Evolutionary conservation across 2,797 vertebrate genomes (phyloP), one percentile per base, ranked within the genome.

Genomic region (Schizopygopsis malacanthus): DNA sequence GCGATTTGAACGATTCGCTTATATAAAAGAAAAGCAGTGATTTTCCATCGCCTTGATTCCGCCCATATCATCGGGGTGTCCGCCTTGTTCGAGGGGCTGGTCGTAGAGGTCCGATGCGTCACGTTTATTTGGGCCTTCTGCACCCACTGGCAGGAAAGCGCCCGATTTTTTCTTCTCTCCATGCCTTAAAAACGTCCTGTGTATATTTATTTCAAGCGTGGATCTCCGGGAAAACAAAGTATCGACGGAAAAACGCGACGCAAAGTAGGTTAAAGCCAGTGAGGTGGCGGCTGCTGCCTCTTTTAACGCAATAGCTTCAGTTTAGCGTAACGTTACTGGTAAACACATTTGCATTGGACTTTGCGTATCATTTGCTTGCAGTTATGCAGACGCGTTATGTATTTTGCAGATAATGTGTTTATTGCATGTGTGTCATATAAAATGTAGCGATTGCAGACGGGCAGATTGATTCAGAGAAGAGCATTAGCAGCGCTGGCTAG

Each of bases 121-220:
- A 90, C 88, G 78, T 85, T 90, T 85, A 82, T 87, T 87, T 83
- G 89, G 89, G 89, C 89, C 89, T 89, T 84, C 82, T 86, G 83
- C 47, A 83, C 85, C 86, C 82, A 63, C 76, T 69, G 83, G 75
- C 79, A 43, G 86, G 43, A 52, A 50, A 78, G 72, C 75, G 61
- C 63, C 81, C 73, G 45, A 54, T 15, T 70, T 65, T 59, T 82
- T 50, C 28, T 59, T 16, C 33, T 1, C 28, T 18, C 63, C 79
- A 41, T 28, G 33, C 63, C 47, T 71, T 61, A 76, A 86, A 75
- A 75, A 79, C 72, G 33, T 16, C 73, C 18, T 54, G 16, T 65
- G 9, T 52, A 70, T 12, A 59, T 76, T 71, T 59, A 28, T 82
- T 50, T 65, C 80, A 72, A 22, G 56, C 45, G 4, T 72, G 84